A percentile compares a stretch with the other conserved stretches of the same genome.
Evolutionary conservation across 2,888 invertebrate genomes (phyloP).

Genomic region (Rutpela maculata): DNA sequence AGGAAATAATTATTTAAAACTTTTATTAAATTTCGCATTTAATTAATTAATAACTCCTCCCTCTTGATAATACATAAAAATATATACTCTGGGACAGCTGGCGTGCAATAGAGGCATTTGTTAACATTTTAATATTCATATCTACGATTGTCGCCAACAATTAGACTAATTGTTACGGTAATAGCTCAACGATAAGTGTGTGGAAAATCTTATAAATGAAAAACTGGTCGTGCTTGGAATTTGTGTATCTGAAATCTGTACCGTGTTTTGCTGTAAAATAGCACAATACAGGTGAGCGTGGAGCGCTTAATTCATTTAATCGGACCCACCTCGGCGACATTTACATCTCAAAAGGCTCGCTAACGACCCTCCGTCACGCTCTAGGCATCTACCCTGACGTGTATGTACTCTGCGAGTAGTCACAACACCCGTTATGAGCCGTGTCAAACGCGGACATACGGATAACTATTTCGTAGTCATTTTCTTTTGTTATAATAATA

Average conservation of each 20-base stretch:
- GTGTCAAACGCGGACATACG: conserved; percentile 14
- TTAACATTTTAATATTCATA: conserved; percentile 49
- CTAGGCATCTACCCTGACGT: conserved; percentile 21
- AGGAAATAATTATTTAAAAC: too few species aligned
- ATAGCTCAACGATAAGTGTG: conserved; percentile 11
- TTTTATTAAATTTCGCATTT: too few species aligned
- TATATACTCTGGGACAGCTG: conserved; percentile 22
- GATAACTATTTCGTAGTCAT: conserved; percentile 1
- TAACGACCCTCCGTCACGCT: conserved; percentile 45
- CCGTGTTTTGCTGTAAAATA: conserved; percentile 45
- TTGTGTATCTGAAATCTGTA: conserved; percentile 53
- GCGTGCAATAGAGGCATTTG: conserved; percentile 20
- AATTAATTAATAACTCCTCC: too few species aligned
- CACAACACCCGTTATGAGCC: conserved; percentile 35
- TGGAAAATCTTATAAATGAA: conserved; percentile 31
- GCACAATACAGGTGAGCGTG: conserved; percentile 38
- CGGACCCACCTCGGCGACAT: conserved; percentile 41
- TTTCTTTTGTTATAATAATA: conserved; percentile 10
- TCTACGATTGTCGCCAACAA: conserved; percentile 47
- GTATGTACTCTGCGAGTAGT: background rate
- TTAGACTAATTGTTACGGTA: conserved; percentile 37
- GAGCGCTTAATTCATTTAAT: conserved; percentile 43
- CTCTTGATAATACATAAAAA: background rate
- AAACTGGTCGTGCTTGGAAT: conserved; percentile 47
- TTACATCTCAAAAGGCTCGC: conserved; percentile 44